Percentiles rank a stretch among this genome's conserved stretches.
These are phyloP conservation scores for Dendrolimus punctatus DNA, from an alignment of 1,140 invertebrate species.

Conservation along the genomic window DNA sequence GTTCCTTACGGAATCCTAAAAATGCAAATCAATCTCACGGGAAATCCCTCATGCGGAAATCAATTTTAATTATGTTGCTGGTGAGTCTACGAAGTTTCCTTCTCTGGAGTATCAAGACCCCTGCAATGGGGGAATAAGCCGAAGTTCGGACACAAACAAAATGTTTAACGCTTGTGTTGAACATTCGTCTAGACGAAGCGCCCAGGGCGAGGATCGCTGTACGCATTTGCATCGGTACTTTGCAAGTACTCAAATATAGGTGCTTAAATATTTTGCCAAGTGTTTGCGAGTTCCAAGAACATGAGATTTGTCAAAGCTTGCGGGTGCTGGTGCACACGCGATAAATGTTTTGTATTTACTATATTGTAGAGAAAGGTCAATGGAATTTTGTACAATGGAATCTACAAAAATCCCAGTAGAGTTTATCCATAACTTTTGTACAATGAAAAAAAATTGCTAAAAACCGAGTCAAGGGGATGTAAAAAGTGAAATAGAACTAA, in stretches of 20 bases:
- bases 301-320: conserved; percentile 29
- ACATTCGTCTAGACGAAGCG: conserved; percentile 35
- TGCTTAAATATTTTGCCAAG: conserved; percentile 17
- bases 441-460: too few species aligned
- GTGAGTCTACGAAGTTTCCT: conserved; percentile 30
- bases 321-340: too few species aligned
- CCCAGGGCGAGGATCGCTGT: conserved; percentile 20
- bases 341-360: too few species aligned
- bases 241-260: conserved; percentile 3
- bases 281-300: conserved; percentile 17
- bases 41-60: conserved; percentile 25
- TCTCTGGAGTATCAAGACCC: too few species aligned
- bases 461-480: too few species aligned
- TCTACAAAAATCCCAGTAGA: too few species aligned
- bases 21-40: conserved; percentile 25
- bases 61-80: too few species aligned
- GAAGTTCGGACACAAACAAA: conserved; percentile 22
- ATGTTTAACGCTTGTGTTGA: conserved; percentile 30
- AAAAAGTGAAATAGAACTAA: too few species aligned
- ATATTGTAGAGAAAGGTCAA: conserved; percentile 8
- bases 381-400: conserved; percentile 6
- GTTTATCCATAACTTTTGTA: too few species aligned
- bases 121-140: neutral
- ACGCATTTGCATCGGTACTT: conserved; percentile 24
- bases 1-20: neutral